Conservation (phyloP, 2,888 invertebrate species). For the Resseliella maxima region DNA sequence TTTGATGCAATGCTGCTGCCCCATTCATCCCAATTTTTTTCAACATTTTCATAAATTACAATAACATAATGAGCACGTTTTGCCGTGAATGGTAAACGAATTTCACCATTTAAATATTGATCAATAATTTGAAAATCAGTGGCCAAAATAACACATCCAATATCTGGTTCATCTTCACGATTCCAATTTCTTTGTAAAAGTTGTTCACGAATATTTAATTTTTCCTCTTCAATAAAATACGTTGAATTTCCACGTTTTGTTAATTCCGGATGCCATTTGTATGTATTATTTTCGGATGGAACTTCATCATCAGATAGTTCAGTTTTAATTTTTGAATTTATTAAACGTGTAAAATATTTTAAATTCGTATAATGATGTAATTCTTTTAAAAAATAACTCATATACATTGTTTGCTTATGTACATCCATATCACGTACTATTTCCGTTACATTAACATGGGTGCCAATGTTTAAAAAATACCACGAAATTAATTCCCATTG, state of each 20-base stretch:
- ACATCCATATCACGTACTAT: neutral
- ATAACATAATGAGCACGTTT: constrained; percentile 57
- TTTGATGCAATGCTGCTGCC: constrained; percentile 56
- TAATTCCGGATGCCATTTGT: neutral
- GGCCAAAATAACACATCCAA: constrained; percentile 57
- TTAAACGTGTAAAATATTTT: neutral
- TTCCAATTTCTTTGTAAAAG: constrained; percentile 20
- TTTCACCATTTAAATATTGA: constrained; percentile 58
- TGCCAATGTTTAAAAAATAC: neutral
- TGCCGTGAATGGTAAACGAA: constrained; percentile 58
- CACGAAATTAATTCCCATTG: neutral
- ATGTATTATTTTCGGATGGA: neutral
- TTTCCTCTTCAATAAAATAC: neutral
- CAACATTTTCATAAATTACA: constrained; percentile 5
- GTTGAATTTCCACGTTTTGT: neutral
- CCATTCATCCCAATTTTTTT: neutral
- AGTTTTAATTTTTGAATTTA: neutral
- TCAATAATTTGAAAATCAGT: constrained; percentile 57
- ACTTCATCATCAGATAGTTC: neutral
- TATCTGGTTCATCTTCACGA: constrained; percentile 55
- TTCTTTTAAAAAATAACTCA: neutral
- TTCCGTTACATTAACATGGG: neutral
- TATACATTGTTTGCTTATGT: neutral
- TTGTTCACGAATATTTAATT: neutral
- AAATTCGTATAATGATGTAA: neutral